Evolutionary conservation across 2,888 invertebrate genomes (phyloP).

Genomic region (Autographa pulchrina): DNA sequence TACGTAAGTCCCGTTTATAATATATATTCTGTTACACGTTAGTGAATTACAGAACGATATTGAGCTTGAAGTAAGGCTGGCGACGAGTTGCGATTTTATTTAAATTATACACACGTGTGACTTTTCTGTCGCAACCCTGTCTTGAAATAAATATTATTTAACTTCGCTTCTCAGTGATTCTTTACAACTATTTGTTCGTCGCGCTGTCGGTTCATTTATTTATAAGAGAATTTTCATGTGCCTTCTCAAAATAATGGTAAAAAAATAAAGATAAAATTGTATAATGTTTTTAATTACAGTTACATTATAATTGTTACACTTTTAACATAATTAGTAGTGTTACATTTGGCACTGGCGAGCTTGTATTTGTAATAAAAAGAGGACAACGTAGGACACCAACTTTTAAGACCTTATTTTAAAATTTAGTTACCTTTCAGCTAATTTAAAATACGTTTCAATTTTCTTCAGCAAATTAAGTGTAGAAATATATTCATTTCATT

Average conservation of each 20-base stretch:
- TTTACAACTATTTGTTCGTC: conserved; percentile 57
- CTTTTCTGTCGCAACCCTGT: conserved; percentile 38
- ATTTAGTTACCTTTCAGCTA: background rate
- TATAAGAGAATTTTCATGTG: conserved; percentile 87
- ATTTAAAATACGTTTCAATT: conserved; percentile 11
- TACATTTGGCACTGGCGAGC: conserved; percentile 78
- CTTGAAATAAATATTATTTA: conserved; percentile 34
- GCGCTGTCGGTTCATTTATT: conserved; percentile 80
- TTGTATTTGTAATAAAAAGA: conserved; percentile 59
- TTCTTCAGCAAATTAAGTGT: conserved; percentile 6
- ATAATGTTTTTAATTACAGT: conserved; percentile 81
- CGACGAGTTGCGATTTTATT: conserved; percentile 56
- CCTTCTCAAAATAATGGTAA: conserved; percentile 86
- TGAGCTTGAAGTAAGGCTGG: conserved; percentile 69
- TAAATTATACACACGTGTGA: conserved; percentile 41
- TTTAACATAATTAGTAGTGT: conserved; percentile 79
- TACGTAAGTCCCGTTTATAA: conserved; percentile 80
- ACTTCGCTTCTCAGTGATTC: conserved; percentile 61
- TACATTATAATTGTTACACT: conserved; percentile 81
- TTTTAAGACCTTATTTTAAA: background rate
- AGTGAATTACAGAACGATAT: conserved; percentile 61
- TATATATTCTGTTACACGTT: conserved; percentile 66
- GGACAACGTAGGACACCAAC: conserved; percentile 21
- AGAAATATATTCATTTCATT: conserved; percentile 5
- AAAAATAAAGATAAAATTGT: conserved; percentile 75